Evolutionary conservation across 2,797 vertebrate species (phyloP).

Genomic region (Typhlichthys eigenmanni): DNA sequence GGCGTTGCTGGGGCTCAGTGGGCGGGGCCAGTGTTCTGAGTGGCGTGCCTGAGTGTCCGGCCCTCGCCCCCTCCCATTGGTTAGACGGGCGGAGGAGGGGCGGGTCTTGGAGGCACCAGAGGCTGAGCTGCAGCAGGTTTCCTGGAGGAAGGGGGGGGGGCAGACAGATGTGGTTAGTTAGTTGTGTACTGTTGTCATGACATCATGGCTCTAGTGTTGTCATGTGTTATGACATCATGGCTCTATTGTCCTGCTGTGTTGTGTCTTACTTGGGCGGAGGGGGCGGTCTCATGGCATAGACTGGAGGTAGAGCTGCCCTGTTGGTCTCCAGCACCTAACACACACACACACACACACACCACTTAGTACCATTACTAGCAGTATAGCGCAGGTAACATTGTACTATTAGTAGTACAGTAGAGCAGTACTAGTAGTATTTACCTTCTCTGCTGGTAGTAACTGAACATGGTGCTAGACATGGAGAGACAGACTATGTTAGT

Average conservation of each 20-base stretch:
- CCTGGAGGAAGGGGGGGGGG: constrained; percentile 41
- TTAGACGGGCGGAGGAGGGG: constrained; percentile 77
- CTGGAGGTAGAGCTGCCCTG: constrained; percentile 39
- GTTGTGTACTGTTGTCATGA: neutral
- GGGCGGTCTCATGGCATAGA: constrained; percentile 57
- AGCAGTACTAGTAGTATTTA: constrained; percentile 44
- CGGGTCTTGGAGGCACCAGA: constrained; percentile 79
- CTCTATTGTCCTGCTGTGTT: neutral
- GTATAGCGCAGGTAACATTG: neutral
- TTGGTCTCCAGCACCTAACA: constrained; percentile 70
- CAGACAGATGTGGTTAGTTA: constrained; percentile 4
- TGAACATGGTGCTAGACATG: constrained; percentile 72
- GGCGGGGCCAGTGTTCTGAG: neutral
- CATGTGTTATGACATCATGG: neutral
- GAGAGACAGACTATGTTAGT: constrained; percentile 37
- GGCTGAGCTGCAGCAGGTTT: constrained; percentile 70
- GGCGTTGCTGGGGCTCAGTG: constrained; percentile 9
- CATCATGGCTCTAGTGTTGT: neutral
- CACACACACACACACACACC: constrained; percentile 20
- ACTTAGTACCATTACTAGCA: neutral
- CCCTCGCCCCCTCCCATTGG: constrained; percentile 27
- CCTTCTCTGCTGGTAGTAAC: constrained; percentile 77
- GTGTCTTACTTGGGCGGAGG: constrained; percentile 66
- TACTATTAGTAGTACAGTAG: neutral
- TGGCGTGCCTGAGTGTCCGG: neutral